Evolutionary conservation across 2,113 vertebrate genomes (phyloP), one percentile per base, ranked within the genome.

Genomic region (Coptodon rendalli): DNA sequence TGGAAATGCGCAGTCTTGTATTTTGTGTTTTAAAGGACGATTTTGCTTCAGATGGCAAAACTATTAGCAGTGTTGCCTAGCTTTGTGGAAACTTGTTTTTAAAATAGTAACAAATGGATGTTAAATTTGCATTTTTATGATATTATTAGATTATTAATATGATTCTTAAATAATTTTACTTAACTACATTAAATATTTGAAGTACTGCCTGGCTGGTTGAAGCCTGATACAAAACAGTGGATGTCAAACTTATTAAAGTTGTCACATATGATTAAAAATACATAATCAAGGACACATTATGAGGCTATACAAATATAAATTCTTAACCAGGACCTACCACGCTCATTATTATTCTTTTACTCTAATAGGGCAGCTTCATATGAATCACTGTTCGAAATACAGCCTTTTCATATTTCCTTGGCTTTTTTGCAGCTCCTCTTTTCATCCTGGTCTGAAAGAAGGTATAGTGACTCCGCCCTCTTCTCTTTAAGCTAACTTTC

Each of bases 191-290:
- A 66, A 22, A 66, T 66, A 66, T 38, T 38, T 66, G 17, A 66
- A 22, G 11, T 66, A 38, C 22, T 27, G 13, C 40, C 5, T 45
- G 13, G 3, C 40, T 73, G 68, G 40, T 45, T 73, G 22, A 45
- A 45, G 13, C 0, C n/a, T 45, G 38, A 73, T 16, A 16, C 66
- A 73, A 40, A 40, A 68, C 2, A 40, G 4, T 0, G 0, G 19
- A 40, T 68, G 63, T 68, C 63, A 73, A 73, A 73, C 68, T 16
- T 45, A 17, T 73, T 27, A 17, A 45, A 73, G 68, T 17, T 29
- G 68, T 45, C 68, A 17, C 68, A 45, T 50, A 50, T 76, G 2
- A 29, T 76, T 76, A 17, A 48, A 76, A 3, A 29, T 76, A 50
- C 1, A 50, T 0, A 76, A 76, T 11, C 4, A 2, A 29, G 24